Conservation (phyloP, 2,888 invertebrate species). For the Odontocolon sp. region DNA sequence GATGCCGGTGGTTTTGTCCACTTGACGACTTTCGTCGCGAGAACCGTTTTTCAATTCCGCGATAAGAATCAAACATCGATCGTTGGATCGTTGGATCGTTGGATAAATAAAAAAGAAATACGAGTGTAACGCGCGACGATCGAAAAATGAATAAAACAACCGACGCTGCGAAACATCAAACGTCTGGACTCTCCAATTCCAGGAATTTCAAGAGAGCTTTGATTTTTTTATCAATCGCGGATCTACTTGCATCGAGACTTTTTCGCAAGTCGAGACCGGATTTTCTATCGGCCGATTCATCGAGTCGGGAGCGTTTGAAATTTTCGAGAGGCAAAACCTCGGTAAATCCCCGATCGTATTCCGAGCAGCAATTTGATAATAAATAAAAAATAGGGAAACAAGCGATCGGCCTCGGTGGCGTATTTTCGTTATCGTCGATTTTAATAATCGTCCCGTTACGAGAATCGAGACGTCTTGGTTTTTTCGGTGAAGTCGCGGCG, state of each 20-base stretch:
- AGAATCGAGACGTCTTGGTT: too few relatives aligned
- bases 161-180: too few relatives aligned
- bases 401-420: neutral
- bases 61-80: too few relatives aligned
- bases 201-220: constrained; percentile 14
- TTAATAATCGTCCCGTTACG: too few relatives aligned
- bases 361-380: constrained; percentile 43
- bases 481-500: too few relatives aligned
- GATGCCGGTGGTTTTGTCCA: too few relatives aligned
- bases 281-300: neutral
- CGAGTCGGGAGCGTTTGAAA: neutral
- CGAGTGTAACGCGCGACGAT: too few relatives aligned
- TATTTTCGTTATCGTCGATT: neutral
- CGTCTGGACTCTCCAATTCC: neutral
- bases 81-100: too few relatives aligned
- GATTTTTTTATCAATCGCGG: neutral
- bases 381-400: neutral
- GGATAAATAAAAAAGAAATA: too few relatives aligned
- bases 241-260: neutral
- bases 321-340: neutral
- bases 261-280: neutral
- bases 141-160: too few relatives aligned
- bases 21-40: too few relatives aligned
- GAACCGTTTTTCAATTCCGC: too few relatives aligned
- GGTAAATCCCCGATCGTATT: constrained; percentile 19